These are phyloP conservation scores for Hipparchia semele DNA, from an alignment of 2,888 invertebrate genomes.

Conservation along the genomic window DNA sequence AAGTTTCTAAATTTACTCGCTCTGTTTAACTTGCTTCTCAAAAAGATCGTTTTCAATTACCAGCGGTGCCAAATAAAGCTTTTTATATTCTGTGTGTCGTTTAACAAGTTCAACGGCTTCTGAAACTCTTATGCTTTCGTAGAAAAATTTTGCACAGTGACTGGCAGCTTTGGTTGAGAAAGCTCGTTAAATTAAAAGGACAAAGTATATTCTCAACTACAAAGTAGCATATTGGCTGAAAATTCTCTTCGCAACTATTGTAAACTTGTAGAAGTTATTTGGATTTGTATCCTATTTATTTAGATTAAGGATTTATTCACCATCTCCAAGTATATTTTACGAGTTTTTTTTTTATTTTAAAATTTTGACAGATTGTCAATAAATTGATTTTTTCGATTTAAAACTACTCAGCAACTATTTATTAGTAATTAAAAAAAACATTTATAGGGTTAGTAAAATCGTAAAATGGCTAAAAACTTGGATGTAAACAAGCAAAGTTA, in stretches of 20 bases:
- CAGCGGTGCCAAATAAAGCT: conserved; percentile 26
- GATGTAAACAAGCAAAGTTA: too few relatives aligned
- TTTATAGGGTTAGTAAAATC: too few relatives aligned
- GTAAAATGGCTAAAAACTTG: too few relatives aligned
- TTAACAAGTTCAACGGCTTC: conserved; percentile 22
- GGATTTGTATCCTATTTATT: background rate
- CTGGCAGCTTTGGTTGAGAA: conserved; percentile 8
- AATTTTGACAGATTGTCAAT: too few relatives aligned
- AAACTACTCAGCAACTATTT: too few relatives aligned
- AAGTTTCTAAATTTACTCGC: conserved; percentile 12
- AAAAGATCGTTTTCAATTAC: conserved; percentile 20
- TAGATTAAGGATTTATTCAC: background rate
- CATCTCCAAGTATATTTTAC: too few relatives aligned
- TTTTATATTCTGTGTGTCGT: conserved; percentile 23
- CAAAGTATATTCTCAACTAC: conserved; percentile 6
- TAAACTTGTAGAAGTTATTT: background rate
- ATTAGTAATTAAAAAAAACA: too few relatives aligned
- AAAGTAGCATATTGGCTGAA: conserved; percentile 1
- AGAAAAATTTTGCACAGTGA: conserved; percentile 7
- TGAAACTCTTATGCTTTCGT: conserved; percentile 5
- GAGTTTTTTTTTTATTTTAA: too few relatives aligned
- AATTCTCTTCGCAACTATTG: background rate
- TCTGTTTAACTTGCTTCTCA: conserved; percentile 7
- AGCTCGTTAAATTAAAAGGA: conserved; percentile 14
- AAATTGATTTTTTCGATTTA: too few relatives aligned